Evolutionary conservation across 2,113 vertebrate species (phyloP), one percentile per base, ranked within the genome.

Genomic region (Coptodon rendalli): DNA sequence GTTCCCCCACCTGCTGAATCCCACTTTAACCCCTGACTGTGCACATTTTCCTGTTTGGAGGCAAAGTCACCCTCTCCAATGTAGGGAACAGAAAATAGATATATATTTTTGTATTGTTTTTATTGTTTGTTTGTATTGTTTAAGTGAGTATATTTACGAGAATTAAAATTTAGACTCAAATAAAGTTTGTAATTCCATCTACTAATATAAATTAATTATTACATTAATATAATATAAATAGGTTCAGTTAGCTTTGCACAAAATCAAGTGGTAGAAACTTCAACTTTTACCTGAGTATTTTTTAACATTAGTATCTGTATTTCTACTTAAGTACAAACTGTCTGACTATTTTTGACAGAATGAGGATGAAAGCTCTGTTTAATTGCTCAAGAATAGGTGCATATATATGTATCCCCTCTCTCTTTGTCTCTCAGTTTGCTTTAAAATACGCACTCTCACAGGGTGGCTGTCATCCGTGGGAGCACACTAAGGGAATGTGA

Each of bases 331-430:
- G 34, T 66, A 66, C 34, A n/a, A n/a, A 66, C 31, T 66, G 3
- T 66, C 19, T 96, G 92, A 96, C 88, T 82, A 80, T 90, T 90
- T 95, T 45, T 97, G 97, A 97, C 97, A 97, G 93, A 95, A 95
- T 96, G 95, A 91, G 97, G 95, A 95, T 96, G 94, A 89, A 94
- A 94, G 88, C 84, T 63, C 56, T 86, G 86, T 94, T 88, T 96
- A 96, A 96, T 96, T 96, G 91, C 91, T 82, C 90, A 86, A 93
- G 92, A 93, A 95, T 90, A 93, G 79, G 86, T 50, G 50, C 95
- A 88, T 78, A 61, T 53, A 80, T 3, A 73, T 34, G 43, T 45
- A 50, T 0, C 17, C 10, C 19, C 27, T 31, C 45, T 19, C 22
- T 45, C 27, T 78, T 13, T 52, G 9, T n/a, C 10, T 50, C 1